phyloP scores from a whole-genome alignment of 64 coral and sea anemone species.

The Platygyra sinensis region DNA sequence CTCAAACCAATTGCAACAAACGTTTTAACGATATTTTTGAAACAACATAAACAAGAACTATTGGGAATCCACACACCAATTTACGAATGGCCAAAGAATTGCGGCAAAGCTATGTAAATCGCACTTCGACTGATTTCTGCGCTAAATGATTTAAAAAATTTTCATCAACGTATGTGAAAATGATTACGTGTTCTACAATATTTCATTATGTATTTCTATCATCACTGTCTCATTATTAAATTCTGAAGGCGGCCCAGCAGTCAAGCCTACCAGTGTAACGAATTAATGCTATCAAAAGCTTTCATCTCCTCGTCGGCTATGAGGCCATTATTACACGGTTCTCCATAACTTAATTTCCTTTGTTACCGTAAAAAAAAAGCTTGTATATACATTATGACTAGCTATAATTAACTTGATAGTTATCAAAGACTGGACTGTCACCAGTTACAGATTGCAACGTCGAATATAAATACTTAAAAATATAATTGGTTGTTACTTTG shows the following conservation, averaged over 20 bases:
- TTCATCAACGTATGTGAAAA: no score
- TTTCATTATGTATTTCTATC: not conserved
- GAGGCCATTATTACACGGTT: not conserved
- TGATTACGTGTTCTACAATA: no score
- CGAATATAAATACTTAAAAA: not conserved
- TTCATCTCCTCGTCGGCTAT: not conserved
- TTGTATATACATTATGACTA: not conserved
- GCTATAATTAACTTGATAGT: not conserved
- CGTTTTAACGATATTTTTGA: no score
- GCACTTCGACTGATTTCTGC: no score
- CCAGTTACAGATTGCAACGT: not conserved
- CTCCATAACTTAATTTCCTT: not conserved
- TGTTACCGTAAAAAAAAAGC: not conserved
- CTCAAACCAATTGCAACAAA: no score
- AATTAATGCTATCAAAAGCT: no score
- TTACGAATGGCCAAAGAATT: no score
- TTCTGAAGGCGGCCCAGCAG: not conserved
- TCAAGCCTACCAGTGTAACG: no score
- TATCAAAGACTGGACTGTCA: not conserved
- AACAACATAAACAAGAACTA: no score
- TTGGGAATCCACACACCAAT: no score
- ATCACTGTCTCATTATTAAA: not conserved
- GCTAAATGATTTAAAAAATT: no score
- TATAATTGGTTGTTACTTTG: not conserved
- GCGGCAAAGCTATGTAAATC: no score